Evolutionary conservation across 2,113 vertebrate genomes (phyloP).

Genomic region (Poecile atricapillus): DNA sequence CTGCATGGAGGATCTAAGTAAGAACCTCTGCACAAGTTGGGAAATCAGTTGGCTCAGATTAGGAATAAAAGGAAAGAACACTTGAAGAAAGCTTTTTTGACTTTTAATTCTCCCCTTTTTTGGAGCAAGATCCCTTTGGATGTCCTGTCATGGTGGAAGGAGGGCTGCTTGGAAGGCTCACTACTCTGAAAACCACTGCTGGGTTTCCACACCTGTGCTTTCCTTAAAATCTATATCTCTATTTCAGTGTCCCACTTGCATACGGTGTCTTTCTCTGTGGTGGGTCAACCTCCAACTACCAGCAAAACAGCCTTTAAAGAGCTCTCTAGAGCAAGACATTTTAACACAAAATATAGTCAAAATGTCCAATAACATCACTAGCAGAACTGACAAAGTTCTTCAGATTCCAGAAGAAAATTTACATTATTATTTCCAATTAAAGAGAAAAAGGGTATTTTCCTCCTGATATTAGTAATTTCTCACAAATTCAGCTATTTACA

Average conservation of each 20-base stretch:
- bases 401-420: neutral
- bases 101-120: neutral
- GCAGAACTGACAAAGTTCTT: neutral
- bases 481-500: neutral
- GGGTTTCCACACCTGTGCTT: neutral
- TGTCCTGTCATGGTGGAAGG: neutral
- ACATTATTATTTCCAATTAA: neutral
- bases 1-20: neutral
- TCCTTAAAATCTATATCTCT: neutral
- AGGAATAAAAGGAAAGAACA: neutral
- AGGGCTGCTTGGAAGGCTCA: neutral
- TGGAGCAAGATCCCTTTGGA: neutral
- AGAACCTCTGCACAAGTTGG: neutral
- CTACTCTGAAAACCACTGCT: neutral
- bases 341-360: neutral
- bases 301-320: neutral
- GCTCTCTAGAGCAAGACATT: neutral
- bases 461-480: neutral
- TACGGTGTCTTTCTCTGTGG: accelerated
- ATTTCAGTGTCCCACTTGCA: neutral
- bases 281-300: neutral
- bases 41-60: neutral
- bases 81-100: neutral
- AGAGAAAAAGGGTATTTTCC: neutral
- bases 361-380: neutral